phyloP scores from a whole-genome alignment of 2,113 vertebrate genomes.

The Lamprologus callipterus region DNA sequence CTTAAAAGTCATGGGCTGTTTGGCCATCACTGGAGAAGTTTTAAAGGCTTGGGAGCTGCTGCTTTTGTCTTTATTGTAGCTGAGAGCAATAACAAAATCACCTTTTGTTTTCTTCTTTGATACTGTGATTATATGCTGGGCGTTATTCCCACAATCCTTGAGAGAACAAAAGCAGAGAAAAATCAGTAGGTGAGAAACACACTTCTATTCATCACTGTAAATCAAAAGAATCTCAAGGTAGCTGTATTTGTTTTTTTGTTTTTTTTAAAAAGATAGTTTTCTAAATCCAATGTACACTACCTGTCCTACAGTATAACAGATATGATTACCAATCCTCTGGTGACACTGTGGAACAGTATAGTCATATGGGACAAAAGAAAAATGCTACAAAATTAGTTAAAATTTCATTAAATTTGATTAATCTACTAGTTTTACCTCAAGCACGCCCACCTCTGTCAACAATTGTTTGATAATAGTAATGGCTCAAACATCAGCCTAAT shows the following conservation, averaged over 20 bases:
- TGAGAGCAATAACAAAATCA: neutral
- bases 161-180: neutral
- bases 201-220: neutral
- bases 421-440: neutral
- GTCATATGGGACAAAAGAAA: neutral
- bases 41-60: neutral
- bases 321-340: neutral
- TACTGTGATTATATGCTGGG: neutral
- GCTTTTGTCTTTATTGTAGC: neutral
- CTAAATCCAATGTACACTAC: neutral
- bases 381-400: neutral
- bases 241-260: neutral
- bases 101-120: neutral
- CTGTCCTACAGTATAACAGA: neutral
- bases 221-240: neutral
- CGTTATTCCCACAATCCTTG: neutral
- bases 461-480: neutral
- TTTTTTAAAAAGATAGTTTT: fast-evolving
- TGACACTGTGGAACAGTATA: neutral
- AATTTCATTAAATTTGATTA: neutral
- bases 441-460: neutral
- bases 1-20: neutral
- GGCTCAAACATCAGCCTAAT: neutral
- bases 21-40: neutral
- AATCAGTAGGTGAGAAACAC: neutral